phyloP scores from a whole-genome alignment of 2,797 vertebrate species.

The Anomalospiza imberbis region DNA sequence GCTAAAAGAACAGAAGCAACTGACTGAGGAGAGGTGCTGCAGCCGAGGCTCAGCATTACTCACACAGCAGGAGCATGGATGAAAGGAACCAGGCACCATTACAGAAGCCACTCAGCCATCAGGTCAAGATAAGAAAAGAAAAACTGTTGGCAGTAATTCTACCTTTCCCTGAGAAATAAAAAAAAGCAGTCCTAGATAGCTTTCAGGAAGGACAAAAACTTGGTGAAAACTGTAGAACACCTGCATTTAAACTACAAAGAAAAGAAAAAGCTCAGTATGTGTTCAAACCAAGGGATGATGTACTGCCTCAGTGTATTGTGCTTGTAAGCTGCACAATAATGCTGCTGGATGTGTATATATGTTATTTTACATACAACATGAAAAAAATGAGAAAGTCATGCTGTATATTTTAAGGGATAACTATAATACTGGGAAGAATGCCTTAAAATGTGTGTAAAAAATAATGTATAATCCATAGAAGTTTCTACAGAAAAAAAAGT shows the following conservation, averaged over 20 bases:
- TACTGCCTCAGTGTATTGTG: background rate
- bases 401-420: background rate
- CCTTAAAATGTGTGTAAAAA: background rate
- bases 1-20: conserved; percentile 18
- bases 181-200: background rate
- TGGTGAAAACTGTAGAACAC: background rate
- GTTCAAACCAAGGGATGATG: background rate
- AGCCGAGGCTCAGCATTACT: background rate
- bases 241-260: background rate
- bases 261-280: background rate
- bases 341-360: background rate
- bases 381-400: background rate
- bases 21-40: background rate
- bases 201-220: background rate
- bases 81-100: conserved; percentile 34
- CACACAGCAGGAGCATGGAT: conserved; percentile 30
- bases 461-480: background rate
- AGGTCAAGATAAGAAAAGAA: conserved; percentile 43
- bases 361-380: background rate
- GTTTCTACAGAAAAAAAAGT: background rate
- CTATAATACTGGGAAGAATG: background rate
- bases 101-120: conserved; percentile 15
- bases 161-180: background rate
- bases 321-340: background rate
- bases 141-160: background rate